Conservation (phyloP, 2,113 vertebrate genomes). For the Anoura caudifer region DNA sequence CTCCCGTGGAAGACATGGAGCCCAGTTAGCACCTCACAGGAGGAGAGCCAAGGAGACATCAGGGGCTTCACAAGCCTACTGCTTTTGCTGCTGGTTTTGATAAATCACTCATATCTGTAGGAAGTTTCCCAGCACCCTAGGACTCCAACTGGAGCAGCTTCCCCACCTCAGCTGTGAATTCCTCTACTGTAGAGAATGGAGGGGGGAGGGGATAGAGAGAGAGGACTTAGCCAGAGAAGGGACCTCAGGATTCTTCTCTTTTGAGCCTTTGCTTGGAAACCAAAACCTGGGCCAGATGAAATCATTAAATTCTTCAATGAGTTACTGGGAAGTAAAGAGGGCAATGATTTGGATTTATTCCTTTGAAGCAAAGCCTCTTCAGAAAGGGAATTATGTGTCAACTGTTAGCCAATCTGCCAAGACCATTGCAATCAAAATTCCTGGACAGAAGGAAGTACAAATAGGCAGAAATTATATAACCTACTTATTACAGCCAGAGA, state of each 20-base stretch:
- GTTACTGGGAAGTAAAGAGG: background rate
- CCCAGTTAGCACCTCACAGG: background rate
- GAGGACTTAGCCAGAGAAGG: background rate
- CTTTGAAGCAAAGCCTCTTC: background rate
- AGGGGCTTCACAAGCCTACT: background rate
- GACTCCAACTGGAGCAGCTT: background rate
- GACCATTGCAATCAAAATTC: background rate
- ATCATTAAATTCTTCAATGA: background rate
- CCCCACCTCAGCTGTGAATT: background rate
- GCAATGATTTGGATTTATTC: background rate
- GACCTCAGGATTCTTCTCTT: background rate
- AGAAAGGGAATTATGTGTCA: background rate
- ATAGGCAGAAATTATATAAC: background rate
- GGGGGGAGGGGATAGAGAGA: background rate
- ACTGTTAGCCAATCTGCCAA: background rate
- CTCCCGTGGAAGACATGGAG: background rate
- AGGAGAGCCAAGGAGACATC: background rate
- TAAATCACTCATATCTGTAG: background rate
- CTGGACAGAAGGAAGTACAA: background rate
- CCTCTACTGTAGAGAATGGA: background rate
- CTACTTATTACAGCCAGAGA: background rate
- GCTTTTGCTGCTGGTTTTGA: background rate
- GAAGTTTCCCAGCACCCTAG: background rate
- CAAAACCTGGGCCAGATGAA: background rate
- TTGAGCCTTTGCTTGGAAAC: background rate